A percentile compares a stretch with the other conserved stretches of the same genome.
Evolutionary conservation across 2,113 vertebrate species (phyloP).

Genomic region (Amblyornis subalaris): DNA sequence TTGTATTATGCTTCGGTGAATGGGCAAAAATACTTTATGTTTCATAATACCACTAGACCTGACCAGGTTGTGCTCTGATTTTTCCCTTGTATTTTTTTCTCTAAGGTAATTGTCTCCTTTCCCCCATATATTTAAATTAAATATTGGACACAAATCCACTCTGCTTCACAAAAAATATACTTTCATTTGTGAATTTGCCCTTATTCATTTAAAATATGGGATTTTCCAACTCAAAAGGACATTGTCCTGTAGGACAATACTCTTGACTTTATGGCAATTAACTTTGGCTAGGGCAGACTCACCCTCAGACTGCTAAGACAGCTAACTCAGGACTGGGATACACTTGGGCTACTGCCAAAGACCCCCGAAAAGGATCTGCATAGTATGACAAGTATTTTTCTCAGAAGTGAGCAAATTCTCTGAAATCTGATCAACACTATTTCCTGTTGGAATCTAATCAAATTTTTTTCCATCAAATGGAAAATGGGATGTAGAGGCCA

Average conservation of each 20-base stretch:
- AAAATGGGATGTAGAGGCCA: fast-evolving
- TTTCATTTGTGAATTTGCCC: neutral
- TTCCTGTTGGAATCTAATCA: neutral
- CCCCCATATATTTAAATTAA: neutral
- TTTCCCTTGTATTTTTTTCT: neutral
- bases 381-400: neutral
- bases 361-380: neutral
- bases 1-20: neutral
- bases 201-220: neutral
- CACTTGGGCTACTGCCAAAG: neutral
- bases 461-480: neutral
- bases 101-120: neutral
- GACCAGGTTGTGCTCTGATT: neutral
- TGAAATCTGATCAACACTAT: neutral
- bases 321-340: neutral
- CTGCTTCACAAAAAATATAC: neutral
- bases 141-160: neutral
- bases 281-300: neutral
- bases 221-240: neutral
- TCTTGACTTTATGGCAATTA: neutral
- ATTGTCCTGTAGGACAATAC: neutral
- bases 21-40: neutral
- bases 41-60: neutral
- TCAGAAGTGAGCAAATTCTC: neutral
- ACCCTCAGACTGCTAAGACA: neutral